Conservation (phyloP, 2,888 invertebrate species). For the Pomacea canaliculata region DNA sequence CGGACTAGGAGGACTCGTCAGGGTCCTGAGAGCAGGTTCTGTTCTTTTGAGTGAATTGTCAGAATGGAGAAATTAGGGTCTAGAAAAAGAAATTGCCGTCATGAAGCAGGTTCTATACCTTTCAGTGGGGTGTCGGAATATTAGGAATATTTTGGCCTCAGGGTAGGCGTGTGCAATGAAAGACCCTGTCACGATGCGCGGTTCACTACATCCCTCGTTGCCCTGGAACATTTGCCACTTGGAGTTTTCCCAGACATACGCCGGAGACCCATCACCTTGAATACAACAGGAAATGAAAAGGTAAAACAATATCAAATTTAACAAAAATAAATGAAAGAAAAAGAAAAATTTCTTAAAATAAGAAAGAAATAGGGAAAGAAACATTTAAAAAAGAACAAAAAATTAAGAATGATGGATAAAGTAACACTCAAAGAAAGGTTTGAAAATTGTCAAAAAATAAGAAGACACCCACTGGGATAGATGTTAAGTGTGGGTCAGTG, state of each 20-base stretch:
- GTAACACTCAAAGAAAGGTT: background rate
- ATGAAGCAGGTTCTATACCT: background rate
- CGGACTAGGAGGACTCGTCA: no score
- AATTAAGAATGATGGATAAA: background rate
- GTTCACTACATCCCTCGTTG: background rate
- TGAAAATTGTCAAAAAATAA: background rate
- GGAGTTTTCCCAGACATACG: background rate
- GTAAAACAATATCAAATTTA: background rate
- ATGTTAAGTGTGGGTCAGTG: no score
- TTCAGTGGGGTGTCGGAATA: background rate
- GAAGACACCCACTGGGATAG: background rate
- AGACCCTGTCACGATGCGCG: background rate
- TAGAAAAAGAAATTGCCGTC: background rate
- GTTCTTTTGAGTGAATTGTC: no score
- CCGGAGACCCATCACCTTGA: background rate
- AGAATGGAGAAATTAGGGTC: background rate
- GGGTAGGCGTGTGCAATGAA: background rate
- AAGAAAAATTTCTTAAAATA: background rate
- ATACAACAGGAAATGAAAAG: background rate
- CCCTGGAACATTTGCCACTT: background rate
- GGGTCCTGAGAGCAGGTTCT: no score
- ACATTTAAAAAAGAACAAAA: background rate
- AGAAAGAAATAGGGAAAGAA: conserved; percentile 2
- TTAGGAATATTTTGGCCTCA: background rate
- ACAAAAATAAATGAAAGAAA: background rate